These are phyloP conservation scores for Dermatemys mawii DNA, from an alignment of 2,113 vertebrate species.

Conservation along the genomic window DNA sequence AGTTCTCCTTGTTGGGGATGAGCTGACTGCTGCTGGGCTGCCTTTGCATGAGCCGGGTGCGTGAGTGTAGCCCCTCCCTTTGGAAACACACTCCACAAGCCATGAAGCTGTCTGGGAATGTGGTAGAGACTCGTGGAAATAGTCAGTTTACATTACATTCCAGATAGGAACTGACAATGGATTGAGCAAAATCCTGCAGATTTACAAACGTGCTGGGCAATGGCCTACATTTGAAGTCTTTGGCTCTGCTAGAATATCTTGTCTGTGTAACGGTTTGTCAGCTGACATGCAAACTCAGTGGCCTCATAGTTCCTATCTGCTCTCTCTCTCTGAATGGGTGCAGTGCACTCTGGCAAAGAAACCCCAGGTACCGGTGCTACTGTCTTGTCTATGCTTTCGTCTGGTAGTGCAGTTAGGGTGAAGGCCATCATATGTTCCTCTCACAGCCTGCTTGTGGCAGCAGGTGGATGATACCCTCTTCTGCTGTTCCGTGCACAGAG, in stretches of 20 bases:
- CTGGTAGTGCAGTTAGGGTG: neutral
- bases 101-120: neutral
- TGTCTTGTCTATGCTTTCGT: neutral
- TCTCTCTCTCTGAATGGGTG: neutral
- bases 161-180: neutral
- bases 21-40: rapidly evolving
- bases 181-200: neutral
- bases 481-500: neutral
- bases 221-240: neutral
- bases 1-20: neutral
- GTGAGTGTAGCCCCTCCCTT: neutral
- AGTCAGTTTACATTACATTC: neutral
- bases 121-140: neutral
- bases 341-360: neutral
- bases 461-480: neutral
- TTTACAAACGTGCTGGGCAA: neutral
- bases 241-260: neutral
- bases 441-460: neutral
- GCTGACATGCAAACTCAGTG: neutral
- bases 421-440: neutral
- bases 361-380: neutral
- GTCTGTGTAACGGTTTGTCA: neutral
- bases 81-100: neutral
- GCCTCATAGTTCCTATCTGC: neutral
- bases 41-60: neutral